Base-by-base conservation (phyloP, 2,888 invertebrate species). In the Stenotaenia linearis region DNA sequence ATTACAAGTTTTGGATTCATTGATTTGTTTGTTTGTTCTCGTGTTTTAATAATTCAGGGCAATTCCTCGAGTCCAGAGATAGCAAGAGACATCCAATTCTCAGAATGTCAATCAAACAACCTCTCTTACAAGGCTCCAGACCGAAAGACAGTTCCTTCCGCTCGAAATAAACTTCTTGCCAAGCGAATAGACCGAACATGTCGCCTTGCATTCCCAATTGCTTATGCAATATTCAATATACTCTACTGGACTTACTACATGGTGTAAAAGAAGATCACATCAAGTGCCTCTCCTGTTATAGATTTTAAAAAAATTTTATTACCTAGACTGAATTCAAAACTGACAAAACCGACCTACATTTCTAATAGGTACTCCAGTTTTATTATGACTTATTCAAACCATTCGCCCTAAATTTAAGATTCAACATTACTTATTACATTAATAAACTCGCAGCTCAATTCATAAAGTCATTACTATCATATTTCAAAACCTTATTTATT, bases 211-310 rank as follows among this genome's bases (percentile, higher is more conserved):
- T 83, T 83, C 77, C 83, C 83, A 45, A 79, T 81, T n/a, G 79
- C 80, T 78, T 83, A 81, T 75, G 69, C 81, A 2, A 77, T 80
- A 79, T 83, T 83, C 78, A 83, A 82, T 79, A 78, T 82, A 23
- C 56, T 81, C n/a, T 83, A 83, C 80, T 83, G 83, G 83, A 45
- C 69, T 35, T 81, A 80, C 74, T 80, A 80, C 69, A 79, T 35
- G 75, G 12, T 37, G 18, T 75, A 75, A 75, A 69, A 28, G 15
- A 69, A 69, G 28, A 2, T 15, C n/a, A 21, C 12, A 50, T 18
- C 18, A 69, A 69, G 69, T 69, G 69, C 69, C 69, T 69, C 15
- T 50, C 50, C 25, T 69, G 69, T 69, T 69, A 69, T 25, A 10
- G 23, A 69, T 10, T n/a, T n/a, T n/a, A n/a, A 12, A 69, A 28